Evolutionary conservation across 92 coral and sea anemone genomes (phyloP), one percentile per base, ranked within the genome.

Genomic region (Nematostella vectensis): DNA sequence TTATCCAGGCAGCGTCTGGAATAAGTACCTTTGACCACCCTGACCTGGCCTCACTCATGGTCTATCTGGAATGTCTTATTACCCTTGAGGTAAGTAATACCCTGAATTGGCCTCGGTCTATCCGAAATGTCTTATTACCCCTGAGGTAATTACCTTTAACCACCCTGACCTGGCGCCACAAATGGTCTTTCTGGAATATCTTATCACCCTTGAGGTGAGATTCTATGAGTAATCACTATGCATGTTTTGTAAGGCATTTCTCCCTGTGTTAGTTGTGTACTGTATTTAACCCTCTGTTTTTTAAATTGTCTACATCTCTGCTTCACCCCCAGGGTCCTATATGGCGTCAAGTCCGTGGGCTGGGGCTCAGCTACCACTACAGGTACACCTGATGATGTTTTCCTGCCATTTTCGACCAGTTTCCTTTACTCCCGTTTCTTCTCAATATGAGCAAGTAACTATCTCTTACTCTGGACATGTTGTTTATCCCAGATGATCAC

Each of bases 321-420:
- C n/a, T 31, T 25, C 27, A 20, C 3, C 40, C n/a, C 1, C 22
- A 89, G 97, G 97, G 97, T 31, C 97, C 97, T 19, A 89, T 89
- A 50, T 89, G 97, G 97, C 95, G 97, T 36, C 95, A 85, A 63
- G 94, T 89, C 19, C 77, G 95, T 50, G 97, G 97, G 1, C 74
- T 89, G 1, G 97, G 97, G 16, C 65, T 89, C 17, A 81, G 89
- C 9, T 89, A 89, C 44, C 81, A 82, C 40, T 89, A 89, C 70
- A 85, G 77, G 97, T 89, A 57, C 33, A 65, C 26, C 40, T 33
- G 24, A 4, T 26, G 9, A 43, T 3, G 12, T 11, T 6, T 62
- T 42, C 16, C 3, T 1, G 21, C 10, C 36, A 0, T 15, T 33
- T 10, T 0, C 40, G 6, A 33, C 8, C 40, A 33, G 40, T 15